These are phyloP conservation scores for Palaemon carinicauda DNA, from an alignment of 1,140 invertebrate species.

Conservation along the genomic window DNA sequence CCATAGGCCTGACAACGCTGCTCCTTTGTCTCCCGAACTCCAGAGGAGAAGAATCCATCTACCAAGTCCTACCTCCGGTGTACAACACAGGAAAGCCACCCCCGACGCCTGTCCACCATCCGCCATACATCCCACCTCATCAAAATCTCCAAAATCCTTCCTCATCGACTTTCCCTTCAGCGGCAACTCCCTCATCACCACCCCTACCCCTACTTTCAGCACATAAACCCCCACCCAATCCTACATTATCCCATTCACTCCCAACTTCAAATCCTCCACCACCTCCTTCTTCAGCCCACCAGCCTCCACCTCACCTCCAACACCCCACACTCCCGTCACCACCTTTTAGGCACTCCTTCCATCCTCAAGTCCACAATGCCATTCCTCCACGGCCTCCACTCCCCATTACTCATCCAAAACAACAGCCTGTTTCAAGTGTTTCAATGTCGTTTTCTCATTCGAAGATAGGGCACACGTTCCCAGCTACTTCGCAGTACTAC, in stretches of 20 bases:
- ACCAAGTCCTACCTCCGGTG: not conserved
- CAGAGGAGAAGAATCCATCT: not conserved
- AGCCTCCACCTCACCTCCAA: too few species aligned
- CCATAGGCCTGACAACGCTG: not conserved
- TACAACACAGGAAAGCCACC: not conserved
- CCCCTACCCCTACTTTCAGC: too few species aligned
- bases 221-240: too few species aligned
- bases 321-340: not conserved
- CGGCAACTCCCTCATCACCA: too few species aligned
- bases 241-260: too few species aligned
- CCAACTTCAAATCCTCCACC: not conserved
- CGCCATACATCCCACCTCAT: not conserved
- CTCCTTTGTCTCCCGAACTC: not conserved
- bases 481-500: not conserved
- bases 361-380: not conserved
- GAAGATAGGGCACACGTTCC: not conserved
- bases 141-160: not conserved
- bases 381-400: not conserved
- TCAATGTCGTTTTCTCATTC: too few species aligned
- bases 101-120: not conserved
- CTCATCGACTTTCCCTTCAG: not conserved
- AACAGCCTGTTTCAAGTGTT: too few species aligned
- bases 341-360: not conserved
- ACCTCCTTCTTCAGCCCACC: not conserved
- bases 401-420: too few species aligned